These are phyloP conservation scores for Clanis bilineata DNA, from an alignment of 2,888 invertebrate genomes.

Conservation along the genomic window DNA sequence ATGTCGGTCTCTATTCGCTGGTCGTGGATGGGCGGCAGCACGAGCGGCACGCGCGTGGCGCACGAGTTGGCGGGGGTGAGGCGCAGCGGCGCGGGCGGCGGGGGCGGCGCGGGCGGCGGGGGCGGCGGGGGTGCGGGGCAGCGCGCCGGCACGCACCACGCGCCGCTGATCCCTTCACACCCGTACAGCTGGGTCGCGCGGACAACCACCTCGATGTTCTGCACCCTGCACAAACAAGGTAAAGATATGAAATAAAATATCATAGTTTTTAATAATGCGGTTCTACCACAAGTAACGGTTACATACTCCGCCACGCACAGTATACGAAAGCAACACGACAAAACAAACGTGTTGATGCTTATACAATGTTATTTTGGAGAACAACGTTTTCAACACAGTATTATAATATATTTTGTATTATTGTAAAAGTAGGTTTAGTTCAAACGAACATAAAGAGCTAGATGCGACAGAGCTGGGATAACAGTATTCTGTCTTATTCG, in stretches of 20 bases:
- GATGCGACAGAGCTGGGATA: too few species aligned
- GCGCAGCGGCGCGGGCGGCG: slow-evolving; percentile 26
- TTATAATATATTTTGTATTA: too few species aligned
- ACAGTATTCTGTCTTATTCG: too few species aligned
- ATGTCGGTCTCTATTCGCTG: slow-evolving; percentile 39
- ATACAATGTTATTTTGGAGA: too few species aligned
- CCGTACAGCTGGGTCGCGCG: slow-evolving; percentile 55
- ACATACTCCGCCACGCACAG: too few species aligned
- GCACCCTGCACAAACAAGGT: slow-evolving; percentile 32
- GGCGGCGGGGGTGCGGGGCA: too few species aligned
- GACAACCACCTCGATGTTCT: slow-evolving; percentile 35
- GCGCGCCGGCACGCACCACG: slow-evolving; percentile 32
- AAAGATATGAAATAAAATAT: neutral
- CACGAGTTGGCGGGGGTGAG: slow-evolving; percentile 4
- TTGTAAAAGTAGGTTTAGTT: too few species aligned
- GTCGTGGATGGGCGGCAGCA: slow-evolving; percentile 40
- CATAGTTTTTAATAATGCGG: neutral
- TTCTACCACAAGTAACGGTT: too few species aligned
- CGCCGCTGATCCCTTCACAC: slow-evolving; percentile 27
- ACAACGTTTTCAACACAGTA: too few species aligned
- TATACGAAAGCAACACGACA: too few species aligned
- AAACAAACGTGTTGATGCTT: too few species aligned
- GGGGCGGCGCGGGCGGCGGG: slow-evolving; percentile 23
- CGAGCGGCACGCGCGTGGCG: slow-evolving; percentile 26
- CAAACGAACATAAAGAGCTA: too few species aligned